phyloP scores from a whole-genome alignment of 2,888 invertebrate genomes.

The Erebia palarica region DNA sequence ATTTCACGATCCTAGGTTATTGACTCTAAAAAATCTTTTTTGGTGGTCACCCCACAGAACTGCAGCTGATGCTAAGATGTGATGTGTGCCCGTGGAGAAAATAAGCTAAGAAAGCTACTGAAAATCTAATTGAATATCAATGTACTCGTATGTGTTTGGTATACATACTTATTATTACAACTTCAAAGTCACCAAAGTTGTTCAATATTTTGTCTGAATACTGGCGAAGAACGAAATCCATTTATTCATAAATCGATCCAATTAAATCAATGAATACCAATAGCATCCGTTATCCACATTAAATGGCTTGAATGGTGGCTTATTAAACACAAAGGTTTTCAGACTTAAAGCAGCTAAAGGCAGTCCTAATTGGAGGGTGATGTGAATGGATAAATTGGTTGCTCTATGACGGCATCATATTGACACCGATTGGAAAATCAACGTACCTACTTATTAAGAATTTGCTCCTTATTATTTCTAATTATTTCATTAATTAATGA shows the following conservation, averaged over 20 bases:
- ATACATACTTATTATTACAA: too few species aligned
- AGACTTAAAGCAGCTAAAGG: slow-evolving; percentile 12
- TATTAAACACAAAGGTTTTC: slow-evolving; percentile 17
- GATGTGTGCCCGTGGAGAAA: too few species aligned
- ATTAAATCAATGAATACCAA: neutral
- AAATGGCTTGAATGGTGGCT: slow-evolving; percentile 16
- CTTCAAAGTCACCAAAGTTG: neutral
- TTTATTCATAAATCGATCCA: neutral
- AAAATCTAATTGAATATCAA: too few species aligned
- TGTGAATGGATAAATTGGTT: slow-evolving; percentile 13
- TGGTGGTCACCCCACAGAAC: too few species aligned
- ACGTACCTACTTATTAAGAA: neutral
- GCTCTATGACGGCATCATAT: slow-evolving; percentile 6
- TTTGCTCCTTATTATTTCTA: neutral
- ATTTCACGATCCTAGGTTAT: too few species aligned
- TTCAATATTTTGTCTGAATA: neutral
- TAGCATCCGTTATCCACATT: neutral
- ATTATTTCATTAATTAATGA: neutral
- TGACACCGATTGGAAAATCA: slow-evolving; percentile 6
- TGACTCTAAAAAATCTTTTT: too few species aligned
- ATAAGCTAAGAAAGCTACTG: too few species aligned
- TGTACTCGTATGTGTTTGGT: too few species aligned
- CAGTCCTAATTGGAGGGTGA: slow-evolving; percentile 19
- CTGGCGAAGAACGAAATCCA: neutral
- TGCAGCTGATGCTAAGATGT: too few species aligned